Conservation (phyloP, 2,797 vertebrate genomes). For the Carduelis carduelis region DNA sequence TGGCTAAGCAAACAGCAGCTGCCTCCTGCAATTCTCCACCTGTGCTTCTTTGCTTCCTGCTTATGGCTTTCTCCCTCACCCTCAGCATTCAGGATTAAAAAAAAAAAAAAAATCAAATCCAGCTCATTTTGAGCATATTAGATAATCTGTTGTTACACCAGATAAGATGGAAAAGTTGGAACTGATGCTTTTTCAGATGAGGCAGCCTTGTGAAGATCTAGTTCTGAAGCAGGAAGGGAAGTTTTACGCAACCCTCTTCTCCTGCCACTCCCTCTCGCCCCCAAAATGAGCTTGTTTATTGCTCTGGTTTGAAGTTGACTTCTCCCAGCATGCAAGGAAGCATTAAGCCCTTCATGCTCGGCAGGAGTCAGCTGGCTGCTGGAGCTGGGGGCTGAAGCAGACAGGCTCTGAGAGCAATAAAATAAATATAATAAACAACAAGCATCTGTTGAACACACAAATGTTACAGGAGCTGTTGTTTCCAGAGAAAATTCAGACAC, state of each 20-base stretch:
- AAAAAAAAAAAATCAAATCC: fast-evolving
- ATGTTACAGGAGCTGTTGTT: neutral
- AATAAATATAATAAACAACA: neutral
- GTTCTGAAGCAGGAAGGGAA: neutral
- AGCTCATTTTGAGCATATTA: neutral
- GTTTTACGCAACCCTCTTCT: neutral
- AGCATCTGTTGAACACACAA: neutral
- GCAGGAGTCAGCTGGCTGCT: neutral
- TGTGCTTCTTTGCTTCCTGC: neutral
- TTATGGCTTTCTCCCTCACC: neutral
- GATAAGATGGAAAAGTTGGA: neutral
- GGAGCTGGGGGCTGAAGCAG: neutral
- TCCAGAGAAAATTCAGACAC: neutral
- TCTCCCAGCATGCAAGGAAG: fast-evolving
- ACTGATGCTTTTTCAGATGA: neutral
- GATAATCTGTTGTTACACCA: neutral
- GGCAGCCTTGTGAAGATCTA: neutral
- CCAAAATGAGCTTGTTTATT: neutral
- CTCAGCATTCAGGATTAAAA: neutral
- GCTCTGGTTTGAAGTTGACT: neutral
- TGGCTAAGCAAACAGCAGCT: neutral
- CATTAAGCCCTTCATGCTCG: neutral
- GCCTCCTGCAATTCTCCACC: neutral
- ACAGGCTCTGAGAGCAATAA: neutral
- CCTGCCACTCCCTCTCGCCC: neutral